Evolutionary conservation across 2,888 invertebrate species (phyloP), one percentile per base, ranked within the genome.

Genomic region (Anticlea derivata): DNA sequence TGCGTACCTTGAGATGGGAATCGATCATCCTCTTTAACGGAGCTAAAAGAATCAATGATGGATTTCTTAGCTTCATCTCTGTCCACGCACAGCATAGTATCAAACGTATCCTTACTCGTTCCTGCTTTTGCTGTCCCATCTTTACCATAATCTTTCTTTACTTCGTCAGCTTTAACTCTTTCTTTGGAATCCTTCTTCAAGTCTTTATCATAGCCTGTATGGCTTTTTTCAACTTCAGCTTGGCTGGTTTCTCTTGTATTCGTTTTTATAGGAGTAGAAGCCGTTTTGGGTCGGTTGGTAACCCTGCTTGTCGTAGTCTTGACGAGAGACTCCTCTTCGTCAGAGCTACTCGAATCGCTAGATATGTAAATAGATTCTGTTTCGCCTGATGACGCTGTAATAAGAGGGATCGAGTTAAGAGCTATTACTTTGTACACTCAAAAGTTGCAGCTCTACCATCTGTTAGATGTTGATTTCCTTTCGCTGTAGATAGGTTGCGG

Each of bases 1-100:
- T 11, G 2, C 37, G 22, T 64, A 88, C 89, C 88, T 82, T 84
- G 83, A 2, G 89, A 89, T n/a, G 88, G 89, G 55, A 75, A 89
- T 27, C 88, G 72, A 0, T 78, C 66, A 49, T 89, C 88, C 22
- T 80, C 79, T 48, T 77, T 83, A 11, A 53, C 39, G 0, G 88
- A 88, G 55, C 85, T 88, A 6, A 89, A 81, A 0, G 83, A 75
- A 24, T 72, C 66, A 8, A 87, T 87, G 5, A 89, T 88, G 4
- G 78, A 73, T 33, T 61, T 66, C 58, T 79, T 86, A 1, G 86
- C 86, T 50, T 81, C 76, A 7, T 63, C 65, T 1, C 72, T 67
- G 7, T 75, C 71, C 1, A 68, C 58, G 12, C 60, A 30, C 22
- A 60, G 49, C 66, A 76, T 61, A 0, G 57, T 53, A 1, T 71